Base-by-base conservation (phyloP, 2,888 invertebrate species). In the Macroteleia sp. region DNA sequence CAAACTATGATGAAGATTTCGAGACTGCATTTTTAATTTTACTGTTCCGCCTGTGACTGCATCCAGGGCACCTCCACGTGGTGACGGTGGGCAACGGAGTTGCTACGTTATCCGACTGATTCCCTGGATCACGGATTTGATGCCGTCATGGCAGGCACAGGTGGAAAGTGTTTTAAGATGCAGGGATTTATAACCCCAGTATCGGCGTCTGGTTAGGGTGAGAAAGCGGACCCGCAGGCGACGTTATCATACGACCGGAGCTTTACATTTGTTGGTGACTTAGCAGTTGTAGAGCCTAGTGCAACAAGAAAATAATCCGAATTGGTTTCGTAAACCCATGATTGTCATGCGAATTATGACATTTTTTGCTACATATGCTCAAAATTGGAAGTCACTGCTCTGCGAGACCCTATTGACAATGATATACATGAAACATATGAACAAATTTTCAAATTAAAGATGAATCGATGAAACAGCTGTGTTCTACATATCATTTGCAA, bases 141-240 rank as follows among this genome's bases (percentile, higher is more conserved):
- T 70, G 59, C 62, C 70, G 66, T 79, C 78, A 74, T 78, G 69
- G 34, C 64, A 64, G 48, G 10, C 66, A 64, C 71, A 67, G 34
- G 41, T 25, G 50, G 9, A n/a, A n/a, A n/a, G n/a, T n/a, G n/a
- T n/a, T n/a, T n/a, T n/a, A n/a, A 20, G 52, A 54, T 12, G 16
- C 52, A 36, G 52, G 52, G 22, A 22, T 34, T 36, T 8, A 19
- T 6, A 54, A 17, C n/a, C 22, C 36, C 52, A 54, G 52, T 22
- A 54, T 34, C 34, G 20, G 52, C 36, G 36, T 14, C 34, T 54
- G 50, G 19, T 34, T 34, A 32, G 12, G 34, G 32, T 50, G 34
- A 12, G 50, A 34, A 50, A 50, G 50, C 52, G 22, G 36, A 36
- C 36, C 22, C 16, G 22, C 52, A 54, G 46, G 0, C 46, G 46